Evolutionary conservation across 2,888 invertebrate genomes (phyloP).

Genomic region (Drosophila buzzatii): DNA sequence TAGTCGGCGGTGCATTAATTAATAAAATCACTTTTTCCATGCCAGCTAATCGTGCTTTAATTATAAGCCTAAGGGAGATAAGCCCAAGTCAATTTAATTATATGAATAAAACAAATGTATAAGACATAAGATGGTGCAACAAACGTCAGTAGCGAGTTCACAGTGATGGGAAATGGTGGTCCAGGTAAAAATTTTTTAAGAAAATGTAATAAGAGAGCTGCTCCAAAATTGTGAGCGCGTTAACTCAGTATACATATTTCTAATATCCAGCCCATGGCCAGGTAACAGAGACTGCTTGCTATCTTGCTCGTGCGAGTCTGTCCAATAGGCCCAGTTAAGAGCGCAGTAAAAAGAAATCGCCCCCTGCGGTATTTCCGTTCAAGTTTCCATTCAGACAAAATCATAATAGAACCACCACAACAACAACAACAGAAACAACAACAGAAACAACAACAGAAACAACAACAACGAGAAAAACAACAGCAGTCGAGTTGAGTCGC

Average conservation of each 20-base stretch:
- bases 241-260: conserved; percentile 38
- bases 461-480: background rate
- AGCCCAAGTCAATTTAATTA: conserved; percentile 63
- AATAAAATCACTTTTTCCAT: conserved; percentile 32
- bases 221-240: conserved; percentile 37
- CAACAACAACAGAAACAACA: conserved; percentile 6
- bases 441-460: conserved; percentile 7
- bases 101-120: conserved; percentile 60
- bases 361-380: conserved; percentile 76
- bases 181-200: background rate
- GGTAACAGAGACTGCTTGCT: conserved; percentile 1
- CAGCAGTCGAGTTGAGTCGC: conserved; percentile 1
- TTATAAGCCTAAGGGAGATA: conserved; percentile 42
- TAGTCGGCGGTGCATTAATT: conserved; percentile 22
- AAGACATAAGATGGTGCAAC: conserved; percentile 46
- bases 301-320: conserved; percentile 19
- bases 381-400: conserved; percentile 49
- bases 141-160: conserved; percentile 42
- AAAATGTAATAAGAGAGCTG: too few relatives aligned
- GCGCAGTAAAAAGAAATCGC: conserved; percentile 49
- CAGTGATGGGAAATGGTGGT: conserved; percentile 18
- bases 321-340: conserved; percentile 50
- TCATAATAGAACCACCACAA: conserved; percentile 24
- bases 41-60: conserved; percentile 56
- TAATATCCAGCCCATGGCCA: conserved; percentile 40